Evolutionary conservation across 2,888 invertebrate species (phyloP), one percentile per base, ranked within the genome.

Genomic region (Dyspetes luteomarginatus): DNA sequence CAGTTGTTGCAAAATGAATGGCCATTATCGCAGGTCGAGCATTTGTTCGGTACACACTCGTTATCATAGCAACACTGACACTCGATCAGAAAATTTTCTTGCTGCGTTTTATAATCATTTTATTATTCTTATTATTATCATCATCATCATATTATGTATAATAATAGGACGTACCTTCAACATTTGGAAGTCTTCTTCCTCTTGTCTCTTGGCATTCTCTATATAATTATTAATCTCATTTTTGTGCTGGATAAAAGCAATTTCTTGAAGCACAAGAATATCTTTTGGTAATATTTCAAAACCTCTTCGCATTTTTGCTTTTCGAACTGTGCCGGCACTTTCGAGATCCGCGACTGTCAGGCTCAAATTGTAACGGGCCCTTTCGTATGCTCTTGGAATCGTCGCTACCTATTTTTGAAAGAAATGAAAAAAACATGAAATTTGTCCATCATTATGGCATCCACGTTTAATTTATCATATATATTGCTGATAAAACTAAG

Each of bases 31-130:
- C 93, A 93, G 0, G 84, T 72, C 0, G 88, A 86, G 60, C 88
- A 88, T 79, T 89, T 89, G 0, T 88, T 86, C 7, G 89, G 90
- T 72, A 90, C 73, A 52, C 88, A 89, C 52, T 94, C 94, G 58
- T 93, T 93, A 60, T 93, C 93, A 81, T 83, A 94, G 84, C 95
- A 95, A 85, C 94, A 94, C 26, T 90, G 89, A 87, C 95, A 95
- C 75, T 92, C 92, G 4, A 91, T 67, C 28, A 93, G 88, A 52
- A 89, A 86, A 30, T 90, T 90, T 12, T 82, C 86, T 30, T 69
- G 78, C 88, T 90, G 85, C 12, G 36, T 36, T 36, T 9, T 36
- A 12, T 36, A n/a, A n/a, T n/a, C n/a, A n/a, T n/a, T n/a, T n/a
- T n/a, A n/a, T n/a, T n/a, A n/a, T n/a, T n/a, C n/a, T n/a, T n/a